phyloP scores from a whole-genome alignment of 1,140 invertebrate genomes.

The Anadara kagoshimensis region DNA sequence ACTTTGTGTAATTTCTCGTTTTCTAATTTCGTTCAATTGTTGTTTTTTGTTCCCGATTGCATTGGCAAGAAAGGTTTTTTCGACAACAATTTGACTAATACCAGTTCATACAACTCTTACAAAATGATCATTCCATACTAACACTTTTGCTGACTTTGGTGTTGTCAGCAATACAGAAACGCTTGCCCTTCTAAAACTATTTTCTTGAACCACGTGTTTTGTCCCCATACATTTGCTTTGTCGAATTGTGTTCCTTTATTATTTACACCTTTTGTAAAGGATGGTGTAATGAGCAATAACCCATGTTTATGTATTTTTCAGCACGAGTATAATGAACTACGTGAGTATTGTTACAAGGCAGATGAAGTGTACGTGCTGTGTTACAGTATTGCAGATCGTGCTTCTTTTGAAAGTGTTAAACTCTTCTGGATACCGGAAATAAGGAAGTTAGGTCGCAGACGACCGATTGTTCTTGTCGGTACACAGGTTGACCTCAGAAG shows the following conservation, averaged over 20 bases:
- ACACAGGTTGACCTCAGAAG: conserved; percentile 64
- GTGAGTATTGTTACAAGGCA: conserved; percentile 2
- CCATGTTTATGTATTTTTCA: conserved; percentile 1
- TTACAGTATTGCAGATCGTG: conserved; percentile 98
- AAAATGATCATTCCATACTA: background rate
- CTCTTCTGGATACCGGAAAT: conserved; percentile 84
- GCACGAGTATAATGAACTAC: conserved; percentile 20
- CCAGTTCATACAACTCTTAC: too few relatives aligned
- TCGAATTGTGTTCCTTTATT: background rate
- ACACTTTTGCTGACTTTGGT: background rate
- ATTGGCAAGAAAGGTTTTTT: too few relatives aligned
- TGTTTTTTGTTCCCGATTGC: too few relatives aligned
- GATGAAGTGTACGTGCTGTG: conserved; percentile 97
- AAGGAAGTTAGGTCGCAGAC: conserved; percentile 87
- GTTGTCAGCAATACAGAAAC: background rate
- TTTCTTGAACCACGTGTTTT: background rate
- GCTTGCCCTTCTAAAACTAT: background rate
- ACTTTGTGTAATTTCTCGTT: too few relatives aligned
- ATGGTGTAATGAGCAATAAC: background rate
- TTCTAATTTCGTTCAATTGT: too few relatives aligned
- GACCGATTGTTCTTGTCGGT: conserved; percentile 87
- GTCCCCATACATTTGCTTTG: background rate
- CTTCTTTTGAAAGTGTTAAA: conserved; percentile 97
- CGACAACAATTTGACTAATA: too few relatives aligned
- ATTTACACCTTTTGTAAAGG: background rate